Evolutionary conservation across 2,113 vertebrate species (phyloP).

Genomic region (Mormyrus iriodes): DNA sequence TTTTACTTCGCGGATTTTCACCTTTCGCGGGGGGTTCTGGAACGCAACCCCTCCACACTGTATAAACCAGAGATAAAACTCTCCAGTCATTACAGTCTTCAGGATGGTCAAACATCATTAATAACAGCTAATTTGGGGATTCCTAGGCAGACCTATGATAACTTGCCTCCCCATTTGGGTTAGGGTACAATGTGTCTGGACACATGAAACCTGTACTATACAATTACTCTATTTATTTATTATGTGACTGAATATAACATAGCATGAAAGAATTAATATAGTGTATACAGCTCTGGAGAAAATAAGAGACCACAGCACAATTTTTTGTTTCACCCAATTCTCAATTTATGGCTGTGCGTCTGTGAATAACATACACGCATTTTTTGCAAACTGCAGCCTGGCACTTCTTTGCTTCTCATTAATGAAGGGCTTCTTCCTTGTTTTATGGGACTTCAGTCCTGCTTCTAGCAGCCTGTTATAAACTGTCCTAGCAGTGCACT

Average conservation of each 20-base stretch:
- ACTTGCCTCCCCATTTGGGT: too few species aligned
- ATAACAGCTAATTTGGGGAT: background rate
- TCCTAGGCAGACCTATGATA: too few species aligned
- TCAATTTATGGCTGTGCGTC: too few species aligned
- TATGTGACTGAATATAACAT: background rate
- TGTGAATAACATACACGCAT: too few species aligned
- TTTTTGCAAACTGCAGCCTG: background rate
- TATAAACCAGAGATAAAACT: background rate
- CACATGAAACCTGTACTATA: background rate
- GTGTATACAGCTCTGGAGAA: too few species aligned
- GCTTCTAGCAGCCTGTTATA: background rate
- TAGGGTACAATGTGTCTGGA: too few species aligned
- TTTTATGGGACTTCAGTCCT: background rate
- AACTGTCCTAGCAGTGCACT: background rate
- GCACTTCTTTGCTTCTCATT: background rate
- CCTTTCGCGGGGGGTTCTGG: too few species aligned
- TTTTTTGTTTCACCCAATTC: background rate
- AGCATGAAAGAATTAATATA: background rate
- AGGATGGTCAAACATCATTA: background rate
- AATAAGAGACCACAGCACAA: too few species aligned
- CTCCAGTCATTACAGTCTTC: background rate
- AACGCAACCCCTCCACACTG: too few species aligned
- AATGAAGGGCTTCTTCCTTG: background rate
- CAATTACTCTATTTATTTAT: background rate
- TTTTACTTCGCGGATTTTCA: too few species aligned